These are phyloP conservation scores for Rattus rattus DNA, from an alignment of 2,113 vertebrate species.

Conservation along the genomic window DNA sequence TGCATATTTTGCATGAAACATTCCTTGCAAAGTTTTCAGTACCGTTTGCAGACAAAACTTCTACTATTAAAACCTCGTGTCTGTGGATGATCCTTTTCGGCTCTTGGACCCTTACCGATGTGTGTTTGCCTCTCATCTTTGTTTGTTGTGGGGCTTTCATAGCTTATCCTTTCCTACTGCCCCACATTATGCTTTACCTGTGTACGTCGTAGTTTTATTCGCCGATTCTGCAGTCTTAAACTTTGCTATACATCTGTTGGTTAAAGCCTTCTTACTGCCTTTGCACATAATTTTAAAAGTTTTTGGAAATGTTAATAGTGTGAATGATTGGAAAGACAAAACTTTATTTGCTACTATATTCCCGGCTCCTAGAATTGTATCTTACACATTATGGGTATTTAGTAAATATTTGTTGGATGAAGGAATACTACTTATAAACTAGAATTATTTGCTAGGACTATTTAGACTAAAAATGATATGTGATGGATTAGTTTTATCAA, in stretches of 20 bases:
- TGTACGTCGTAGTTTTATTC: not conserved
- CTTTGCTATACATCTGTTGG: not conserved
- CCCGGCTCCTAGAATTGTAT: not conserved
- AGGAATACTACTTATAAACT: not conserved
- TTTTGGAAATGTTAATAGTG: not conserved
- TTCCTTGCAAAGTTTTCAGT: slow-evolving; percentile 12
- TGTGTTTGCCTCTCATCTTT: not conserved
- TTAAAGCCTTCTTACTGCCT: not conserved
- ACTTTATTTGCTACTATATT: not conserved
- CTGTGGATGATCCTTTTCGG: not conserved
- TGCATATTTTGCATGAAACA: slow-evolving; percentile 26
- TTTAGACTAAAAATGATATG: not conserved
- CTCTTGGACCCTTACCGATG: not conserved
- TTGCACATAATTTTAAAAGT: slow-evolving; percentile 25
- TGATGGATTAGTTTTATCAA: not conserved
- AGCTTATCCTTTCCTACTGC: not conserved
- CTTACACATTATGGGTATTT: not conserved
- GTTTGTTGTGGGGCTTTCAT: not conserved
- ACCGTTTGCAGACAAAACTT: not conserved
- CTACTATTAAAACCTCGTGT: not conserved
- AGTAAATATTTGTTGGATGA: slow-evolving; percentile 41
- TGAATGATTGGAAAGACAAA: not conserved
- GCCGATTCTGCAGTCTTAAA: slow-evolving; percentile 1
- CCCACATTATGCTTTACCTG: not conserved
- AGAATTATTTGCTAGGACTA: slow-evolving; percentile 38